phyloP scores from a whole-genome alignment of 2,888 invertebrate genomes.

The Morpho achilles region DNA sequence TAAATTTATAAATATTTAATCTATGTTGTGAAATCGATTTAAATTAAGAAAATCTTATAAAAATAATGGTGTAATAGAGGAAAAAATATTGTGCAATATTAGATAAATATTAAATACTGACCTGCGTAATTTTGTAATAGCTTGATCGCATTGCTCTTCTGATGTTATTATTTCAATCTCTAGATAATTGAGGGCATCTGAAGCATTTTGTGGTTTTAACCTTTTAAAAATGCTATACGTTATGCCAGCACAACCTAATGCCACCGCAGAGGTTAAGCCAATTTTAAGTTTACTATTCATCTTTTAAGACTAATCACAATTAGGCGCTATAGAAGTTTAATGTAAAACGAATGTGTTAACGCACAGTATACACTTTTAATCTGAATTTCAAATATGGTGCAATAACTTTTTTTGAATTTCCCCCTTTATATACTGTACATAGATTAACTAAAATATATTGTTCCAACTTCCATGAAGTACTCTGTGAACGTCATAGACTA shows the following conservation, averaged over 20 bases:
- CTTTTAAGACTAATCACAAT: too few species aligned
- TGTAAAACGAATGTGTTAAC: too few species aligned
- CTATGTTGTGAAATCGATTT: not conserved
- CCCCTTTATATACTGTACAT: too few species aligned
- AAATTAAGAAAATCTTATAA: too few species aligned
- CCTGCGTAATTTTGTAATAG: slow-evolving; percentile 50
- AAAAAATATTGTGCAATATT: not conserved
- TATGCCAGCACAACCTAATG: slow-evolving; percentile 41
- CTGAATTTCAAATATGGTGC: too few species aligned
- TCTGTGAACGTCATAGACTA: too few species aligned
- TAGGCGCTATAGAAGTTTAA: too few species aligned
- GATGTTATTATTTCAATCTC: slow-evolving; percentile 44
- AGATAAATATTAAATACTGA: slow-evolving; percentile 24
- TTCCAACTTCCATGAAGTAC: too few species aligned
- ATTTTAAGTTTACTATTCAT: slow-evolving; percentile 33
- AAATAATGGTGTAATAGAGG: not conserved
- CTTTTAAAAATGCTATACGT: slow-evolving; percentile 38
- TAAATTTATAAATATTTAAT: too few species aligned
- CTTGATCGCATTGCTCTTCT: slow-evolving; percentile 44
- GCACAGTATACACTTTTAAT: too few species aligned
- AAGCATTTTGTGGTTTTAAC: slow-evolving; percentile 33
- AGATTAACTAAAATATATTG: too few species aligned
- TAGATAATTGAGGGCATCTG: slow-evolving; percentile 48
- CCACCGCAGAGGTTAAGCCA: slow-evolving; percentile 38
- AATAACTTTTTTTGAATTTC: too few species aligned